Conservation (phyloP, 1,140 invertebrate genomes). For the Rhopalosiphum padi region DNA sequence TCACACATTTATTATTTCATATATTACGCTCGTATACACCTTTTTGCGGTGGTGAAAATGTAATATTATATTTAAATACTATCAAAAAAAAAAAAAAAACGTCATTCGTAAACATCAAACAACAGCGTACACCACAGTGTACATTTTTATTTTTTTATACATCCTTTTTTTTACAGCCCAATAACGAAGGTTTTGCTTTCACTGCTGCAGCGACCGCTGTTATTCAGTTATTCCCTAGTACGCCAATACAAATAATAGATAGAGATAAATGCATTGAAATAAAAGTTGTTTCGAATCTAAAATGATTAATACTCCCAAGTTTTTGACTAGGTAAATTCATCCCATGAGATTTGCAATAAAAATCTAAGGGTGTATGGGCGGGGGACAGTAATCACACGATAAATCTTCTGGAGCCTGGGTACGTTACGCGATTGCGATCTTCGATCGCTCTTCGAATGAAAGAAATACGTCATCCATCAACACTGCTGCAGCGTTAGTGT, state of each 20-base stretch:
- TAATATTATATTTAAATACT: constrained; percentile 8
- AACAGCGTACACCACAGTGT: not conserved
- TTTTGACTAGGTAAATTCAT: constrained; percentile 36
- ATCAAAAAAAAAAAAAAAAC: not conserved
- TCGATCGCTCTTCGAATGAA: constrained; percentile 27
- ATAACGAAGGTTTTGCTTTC: not conserved
- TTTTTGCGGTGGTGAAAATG: not conserved
- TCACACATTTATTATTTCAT: not conserved
- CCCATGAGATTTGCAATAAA: constrained; percentile 21
- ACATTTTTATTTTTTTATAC: not conserved
- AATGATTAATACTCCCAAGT: constrained; percentile 18
- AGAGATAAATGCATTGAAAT: not conserved
- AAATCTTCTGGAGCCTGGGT: not conserved
- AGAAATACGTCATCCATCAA: constrained; percentile 41
- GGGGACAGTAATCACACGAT: not conserved
- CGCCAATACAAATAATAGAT: not conserved
- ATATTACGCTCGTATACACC: not conserved
- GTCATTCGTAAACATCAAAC: not conserved
- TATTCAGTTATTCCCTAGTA: not conserved
- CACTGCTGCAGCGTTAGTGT: not conserved
- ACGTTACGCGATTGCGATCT: constrained; percentile 28
- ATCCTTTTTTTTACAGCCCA: not conserved
- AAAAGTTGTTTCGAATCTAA: constrained; percentile 14
- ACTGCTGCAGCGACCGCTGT: not conserved
- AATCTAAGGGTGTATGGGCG: not conserved